Conservation (phyloP, 1,140 invertebrate genomes). For the Zaprionus ghesquierei region DNA sequence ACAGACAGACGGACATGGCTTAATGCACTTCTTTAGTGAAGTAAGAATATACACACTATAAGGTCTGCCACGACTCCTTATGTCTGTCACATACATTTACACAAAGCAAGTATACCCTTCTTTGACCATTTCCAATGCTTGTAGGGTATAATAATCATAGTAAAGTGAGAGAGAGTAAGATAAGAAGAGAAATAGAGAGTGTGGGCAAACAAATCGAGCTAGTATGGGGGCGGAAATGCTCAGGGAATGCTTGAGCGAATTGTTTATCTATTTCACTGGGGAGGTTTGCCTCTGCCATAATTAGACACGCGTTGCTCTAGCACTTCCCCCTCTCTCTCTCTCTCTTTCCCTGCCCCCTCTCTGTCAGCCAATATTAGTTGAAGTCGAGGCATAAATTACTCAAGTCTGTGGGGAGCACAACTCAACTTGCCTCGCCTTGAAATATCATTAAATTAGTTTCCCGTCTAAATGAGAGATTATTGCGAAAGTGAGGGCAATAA, state of each 20-base stretch:
- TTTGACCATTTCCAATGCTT: no score
- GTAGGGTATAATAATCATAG: neutral
- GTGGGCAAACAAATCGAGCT: constrained; percentile 26
- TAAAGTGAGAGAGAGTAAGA: neutral
- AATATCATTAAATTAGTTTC: constrained; percentile 73
- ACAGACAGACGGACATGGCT: no score
- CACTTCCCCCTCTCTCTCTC: neutral
- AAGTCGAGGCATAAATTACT: constrained; percentile 66
- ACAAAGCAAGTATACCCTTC: no score
- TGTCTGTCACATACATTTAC: no score
- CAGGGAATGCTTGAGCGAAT: neutral
- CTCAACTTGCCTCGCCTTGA: constrained; percentile 7
- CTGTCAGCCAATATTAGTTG: constrained; percentile 33
- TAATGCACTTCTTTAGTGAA: no score
- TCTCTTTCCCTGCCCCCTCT: neutral
- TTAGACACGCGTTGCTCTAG: constrained; percentile 58
- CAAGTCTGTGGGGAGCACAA: constrained; percentile 51
- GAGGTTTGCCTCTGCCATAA: constrained; percentile 51
- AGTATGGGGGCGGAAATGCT: neutral
- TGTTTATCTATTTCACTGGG: constrained; percentile 37
- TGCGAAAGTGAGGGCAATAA: constrained; percentile 62
- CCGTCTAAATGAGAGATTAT: constrained; percentile 71
- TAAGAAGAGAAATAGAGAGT: neutral
- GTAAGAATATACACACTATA: no score
- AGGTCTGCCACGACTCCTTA: no score